Base-by-base conservation (phyloP, 2,113 vertebrate genomes). In the Chiloscyllium plagiosum region DNA sequence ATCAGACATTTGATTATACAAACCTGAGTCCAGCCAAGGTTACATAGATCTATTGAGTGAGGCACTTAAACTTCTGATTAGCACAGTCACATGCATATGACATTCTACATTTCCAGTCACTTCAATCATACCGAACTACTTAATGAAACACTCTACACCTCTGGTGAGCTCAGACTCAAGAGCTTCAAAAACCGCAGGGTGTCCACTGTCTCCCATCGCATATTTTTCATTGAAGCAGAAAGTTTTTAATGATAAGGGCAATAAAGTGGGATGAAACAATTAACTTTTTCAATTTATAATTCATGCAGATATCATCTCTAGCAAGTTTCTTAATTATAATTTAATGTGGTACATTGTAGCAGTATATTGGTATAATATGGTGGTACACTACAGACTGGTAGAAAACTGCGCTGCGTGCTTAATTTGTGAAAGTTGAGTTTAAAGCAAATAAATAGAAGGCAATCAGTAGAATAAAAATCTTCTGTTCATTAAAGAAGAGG, bases 311-410 rank as follows among this genome's bases (percentile, higher is more conserved):
- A 68, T 94, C 66, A 94, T 37, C 66, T 66, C 68, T 94, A 94
- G 15, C 20, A 94, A 68, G 37, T 42, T 69, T 94, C n/a, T 94
- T 94, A 94, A 94, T 61, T 33, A 61, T 65, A 90, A 89, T 66
- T 69, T 47, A 94, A 26, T 33, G n/a, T 68, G n/a, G 65, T 33
- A 94, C 37, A 94, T 68, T 94, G n/a, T 5, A 42, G 37, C 86
- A 89, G 86, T 56, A 56, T 12, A 61, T 61, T 26, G 52, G 4
- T 90, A 26, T 90, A 61, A 65, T 12, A 69, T 66, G 20, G 20
- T 69, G 10, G 65, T 68, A 19, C 2, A 3, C 26, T 50, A 94
- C 29, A 92, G 56, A 65, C 42, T 92, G 29, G 29, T 29, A 90
- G 26, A 17, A 92, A 13, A 68, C 50, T 12, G n/a, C 2, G 92